A percentile compares a stretch with the other conserved stretches of the same genome.
Evolutionary conservation across 2,113 vertebrate species (phyloP).

Genomic region (Aviceda subcristata): DNA sequence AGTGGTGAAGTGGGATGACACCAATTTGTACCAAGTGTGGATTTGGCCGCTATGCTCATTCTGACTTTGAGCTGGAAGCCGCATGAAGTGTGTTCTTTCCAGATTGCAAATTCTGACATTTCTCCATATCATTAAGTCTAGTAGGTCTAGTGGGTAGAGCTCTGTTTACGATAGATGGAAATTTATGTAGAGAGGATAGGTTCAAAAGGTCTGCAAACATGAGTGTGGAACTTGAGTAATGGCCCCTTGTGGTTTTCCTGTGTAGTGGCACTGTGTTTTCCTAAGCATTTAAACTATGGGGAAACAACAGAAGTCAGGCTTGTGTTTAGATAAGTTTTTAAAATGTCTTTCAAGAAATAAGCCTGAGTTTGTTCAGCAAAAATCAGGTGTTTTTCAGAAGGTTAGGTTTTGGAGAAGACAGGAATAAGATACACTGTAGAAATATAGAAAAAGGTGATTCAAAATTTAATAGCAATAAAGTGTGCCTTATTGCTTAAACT

Average conservation of each 20-base stretch:
- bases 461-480: background rate
- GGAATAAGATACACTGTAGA: background rate
- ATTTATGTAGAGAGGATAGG: background rate
- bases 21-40: background rate
- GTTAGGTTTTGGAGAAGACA: background rate
- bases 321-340: background rate
- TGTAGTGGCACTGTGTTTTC: background rate
- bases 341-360: background rate
- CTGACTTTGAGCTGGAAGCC: background rate
- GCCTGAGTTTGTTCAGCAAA: background rate
- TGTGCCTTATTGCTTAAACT: background rate
- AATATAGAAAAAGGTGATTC: background rate
- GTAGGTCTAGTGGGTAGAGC: background rate
- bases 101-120: background rate
- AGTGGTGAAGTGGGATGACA: background rate
- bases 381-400: background rate
- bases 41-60: background rate
- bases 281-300: background rate
- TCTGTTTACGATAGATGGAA: background rate
- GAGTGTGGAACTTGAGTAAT: background rate
- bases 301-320: background rate
- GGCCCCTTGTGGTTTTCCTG: conserved; percentile 6
- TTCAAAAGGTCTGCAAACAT: background rate
- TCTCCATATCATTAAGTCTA: background rate
- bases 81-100: background rate